Percentiles rank a stretch among this genome's conserved stretches.
Evolutionary conservation across 2,888 invertebrate species (phyloP).

Genomic region (Ptychoptera contaminata): DNA sequence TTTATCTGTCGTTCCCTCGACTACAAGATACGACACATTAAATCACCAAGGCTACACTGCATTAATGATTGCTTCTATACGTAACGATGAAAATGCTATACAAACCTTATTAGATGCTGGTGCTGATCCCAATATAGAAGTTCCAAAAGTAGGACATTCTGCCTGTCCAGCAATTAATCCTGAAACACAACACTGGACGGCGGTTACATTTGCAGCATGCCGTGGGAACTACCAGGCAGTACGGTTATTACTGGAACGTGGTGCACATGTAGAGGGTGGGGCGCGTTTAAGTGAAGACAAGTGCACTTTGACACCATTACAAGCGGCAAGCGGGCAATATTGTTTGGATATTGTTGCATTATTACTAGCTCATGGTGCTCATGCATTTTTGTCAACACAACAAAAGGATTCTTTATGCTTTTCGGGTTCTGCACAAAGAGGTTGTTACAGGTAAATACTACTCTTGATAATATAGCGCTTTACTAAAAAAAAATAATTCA

Average conservation of each 20-base stretch:
- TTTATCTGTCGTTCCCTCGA: conserved; percentile 52
- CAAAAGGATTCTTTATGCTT: conserved; percentile 73
- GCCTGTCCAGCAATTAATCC: conserved; percentile 39
- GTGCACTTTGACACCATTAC: conserved; percentile 74
- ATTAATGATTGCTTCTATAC: conserved; percentile 66
- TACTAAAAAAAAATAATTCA: no score
- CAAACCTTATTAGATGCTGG: conserved; percentile 62
- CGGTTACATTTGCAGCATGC: conserved; percentile 63
- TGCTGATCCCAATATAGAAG: conserved; percentile 69
- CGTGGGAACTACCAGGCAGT: conserved; percentile 41
- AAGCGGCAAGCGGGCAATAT: conserved; percentile 71
- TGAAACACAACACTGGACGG: conserved; percentile 76
- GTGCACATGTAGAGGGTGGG: conserved; percentile 75
- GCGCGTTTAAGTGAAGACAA: conserved; percentile 69
- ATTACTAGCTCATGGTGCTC: conserved; percentile 68
- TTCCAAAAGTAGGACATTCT: conserved; percentile 33
- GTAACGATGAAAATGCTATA: conserved; percentile 64
- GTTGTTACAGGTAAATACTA: conserved; percentile 42
- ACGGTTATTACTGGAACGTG: conserved; percentile 57
- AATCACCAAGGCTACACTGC: conserved; percentile 68
- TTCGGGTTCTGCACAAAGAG: conserved; percentile 70
- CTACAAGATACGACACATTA: conserved; percentile 56
- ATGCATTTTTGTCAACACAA: conserved; percentile 73
- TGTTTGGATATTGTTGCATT: conserved; percentile 65
- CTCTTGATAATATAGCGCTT: no score